Conservation (phyloP, 2,113 vertebrate species). For the Nipponia nippon region DNA sequence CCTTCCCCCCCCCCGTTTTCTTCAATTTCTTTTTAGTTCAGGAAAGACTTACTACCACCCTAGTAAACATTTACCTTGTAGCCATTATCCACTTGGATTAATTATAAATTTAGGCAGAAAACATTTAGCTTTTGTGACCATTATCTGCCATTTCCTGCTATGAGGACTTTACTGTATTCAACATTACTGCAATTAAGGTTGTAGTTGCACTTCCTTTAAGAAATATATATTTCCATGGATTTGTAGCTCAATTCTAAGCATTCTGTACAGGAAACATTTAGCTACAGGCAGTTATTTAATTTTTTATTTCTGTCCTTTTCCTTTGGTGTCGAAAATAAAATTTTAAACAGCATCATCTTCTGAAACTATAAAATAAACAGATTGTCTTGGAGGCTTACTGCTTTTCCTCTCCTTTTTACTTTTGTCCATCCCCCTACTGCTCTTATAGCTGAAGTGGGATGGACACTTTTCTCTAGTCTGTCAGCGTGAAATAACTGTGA, state of each 20-base stretch:
- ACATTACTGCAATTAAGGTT: background rate
- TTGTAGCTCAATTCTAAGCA: background rate
- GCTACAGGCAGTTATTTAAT: background rate
- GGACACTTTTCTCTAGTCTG: background rate
- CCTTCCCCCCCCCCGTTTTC: no score
- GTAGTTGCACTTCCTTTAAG: background rate
- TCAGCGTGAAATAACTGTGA: background rate
- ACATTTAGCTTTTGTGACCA: background rate
- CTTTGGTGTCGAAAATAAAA: background rate
- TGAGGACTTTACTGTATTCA: background rate
- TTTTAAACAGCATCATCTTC: background rate
- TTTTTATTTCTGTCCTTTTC: slow-evolving; percentile 15
- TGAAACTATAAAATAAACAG: background rate
- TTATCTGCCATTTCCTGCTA: background rate
- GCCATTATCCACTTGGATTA: background rate
- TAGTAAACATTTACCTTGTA: background rate
- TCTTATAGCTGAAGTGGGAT: background rate
- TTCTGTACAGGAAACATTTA: background rate
- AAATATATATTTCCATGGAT: background rate
- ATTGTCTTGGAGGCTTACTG: background rate
- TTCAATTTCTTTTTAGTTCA: background rate
- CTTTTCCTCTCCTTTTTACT: background rate
- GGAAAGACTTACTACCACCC: background rate
- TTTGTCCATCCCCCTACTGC: background rate
- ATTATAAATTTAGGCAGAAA: background rate